Conservation (phyloP, 2,888 invertebrate genomes). For the Eilema depressum region DNA sequence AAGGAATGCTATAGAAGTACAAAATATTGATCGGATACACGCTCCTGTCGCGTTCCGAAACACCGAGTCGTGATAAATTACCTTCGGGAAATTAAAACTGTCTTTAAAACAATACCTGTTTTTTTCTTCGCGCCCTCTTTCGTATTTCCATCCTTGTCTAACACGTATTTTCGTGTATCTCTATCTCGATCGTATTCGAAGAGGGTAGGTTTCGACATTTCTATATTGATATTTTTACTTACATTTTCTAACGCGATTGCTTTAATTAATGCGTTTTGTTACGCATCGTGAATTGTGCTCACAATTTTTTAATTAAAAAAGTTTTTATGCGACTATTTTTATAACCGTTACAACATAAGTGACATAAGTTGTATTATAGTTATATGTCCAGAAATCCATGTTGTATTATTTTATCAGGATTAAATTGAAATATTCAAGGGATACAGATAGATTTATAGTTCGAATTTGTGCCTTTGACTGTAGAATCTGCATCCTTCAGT, state of each 20-base stretch:
- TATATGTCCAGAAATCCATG: neutral
- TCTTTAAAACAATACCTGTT: slow-evolving; percentile 85
- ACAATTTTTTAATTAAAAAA: slow-evolving; percentile 27
- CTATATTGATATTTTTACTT: slow-evolving; percentile 41
- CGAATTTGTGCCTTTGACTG: too few relatives aligned
- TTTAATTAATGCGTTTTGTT: slow-evolving; percentile 43
- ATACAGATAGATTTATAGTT: neutral
- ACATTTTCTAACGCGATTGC: slow-evolving; percentile 38
- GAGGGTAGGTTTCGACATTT: slow-evolving; percentile 50
- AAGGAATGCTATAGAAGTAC: slow-evolving; percentile 44
- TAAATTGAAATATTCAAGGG: neutral
- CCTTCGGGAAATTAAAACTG: slow-evolving; percentile 87
- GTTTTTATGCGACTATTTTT: neutral
- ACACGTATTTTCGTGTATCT: slow-evolving; percentile 22
- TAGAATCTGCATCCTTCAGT: too few relatives aligned
- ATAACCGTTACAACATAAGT: neutral
- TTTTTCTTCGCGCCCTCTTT: slow-evolving; percentile 64
- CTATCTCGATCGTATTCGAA: slow-evolving; percentile 44
- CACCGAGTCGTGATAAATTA: slow-evolving; percentile 81
- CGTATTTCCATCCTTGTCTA: slow-evolving; percentile 45
- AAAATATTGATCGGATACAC: slow-evolving; percentile 68
- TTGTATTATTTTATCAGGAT: neutral
- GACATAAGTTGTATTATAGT: slow-evolving; percentile 11
- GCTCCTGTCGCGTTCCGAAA: slow-evolving; percentile 64
- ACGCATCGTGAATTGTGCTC: slow-evolving; percentile 26